Conservation (phyloP, 2,888 invertebrate species). For the Pseudococcus jackbeardsleyi region DNA sequence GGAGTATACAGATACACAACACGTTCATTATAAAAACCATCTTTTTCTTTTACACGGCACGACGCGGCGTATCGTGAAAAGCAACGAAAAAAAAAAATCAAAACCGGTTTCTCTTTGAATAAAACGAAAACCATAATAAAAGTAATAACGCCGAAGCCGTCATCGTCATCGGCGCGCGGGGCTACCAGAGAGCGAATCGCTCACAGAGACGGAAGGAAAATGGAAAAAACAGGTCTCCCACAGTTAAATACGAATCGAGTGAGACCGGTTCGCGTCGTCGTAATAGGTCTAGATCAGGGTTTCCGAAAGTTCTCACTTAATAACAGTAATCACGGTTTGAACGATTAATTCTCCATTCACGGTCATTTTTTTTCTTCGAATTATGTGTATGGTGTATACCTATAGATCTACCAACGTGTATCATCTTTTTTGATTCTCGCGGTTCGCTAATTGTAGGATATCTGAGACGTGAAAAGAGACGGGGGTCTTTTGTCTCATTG, state of each 20-base stretch:
- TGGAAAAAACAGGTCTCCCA: constrained; percentile 57
- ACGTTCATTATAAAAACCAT: constrained; percentile 57
- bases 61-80: neutral
- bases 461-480: too few species aligned
- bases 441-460: neutral
- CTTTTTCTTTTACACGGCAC: constrained; percentile 37
- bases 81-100: constrained; percentile 13
- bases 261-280: constrained; percentile 43
- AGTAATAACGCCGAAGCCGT: constrained; percentile 37
- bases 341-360: constrained; percentile 54
- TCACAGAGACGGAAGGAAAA: constrained; percentile 45
- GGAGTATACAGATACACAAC: constrained; percentile 55
- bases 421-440: neutral
- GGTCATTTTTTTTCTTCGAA: constrained; percentile 21
- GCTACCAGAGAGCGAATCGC: neutral
- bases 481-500: neutral
- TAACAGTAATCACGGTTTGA: constrained; percentile 59
- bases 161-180: neutral
- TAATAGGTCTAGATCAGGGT: constrained; percentile 65
- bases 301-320: constrained; percentile 62
- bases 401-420: neutral
- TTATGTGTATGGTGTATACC: neutral
- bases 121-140: constrained; percentile 58
- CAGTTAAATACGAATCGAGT: constrained; percentile 47
- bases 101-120: constrained; percentile 57